Evolutionary conservation across 2,888 invertebrate genomes (phyloP), one percentile per base, ranked within the genome.

Genomic region (Conistra vaccinii): DNA sequence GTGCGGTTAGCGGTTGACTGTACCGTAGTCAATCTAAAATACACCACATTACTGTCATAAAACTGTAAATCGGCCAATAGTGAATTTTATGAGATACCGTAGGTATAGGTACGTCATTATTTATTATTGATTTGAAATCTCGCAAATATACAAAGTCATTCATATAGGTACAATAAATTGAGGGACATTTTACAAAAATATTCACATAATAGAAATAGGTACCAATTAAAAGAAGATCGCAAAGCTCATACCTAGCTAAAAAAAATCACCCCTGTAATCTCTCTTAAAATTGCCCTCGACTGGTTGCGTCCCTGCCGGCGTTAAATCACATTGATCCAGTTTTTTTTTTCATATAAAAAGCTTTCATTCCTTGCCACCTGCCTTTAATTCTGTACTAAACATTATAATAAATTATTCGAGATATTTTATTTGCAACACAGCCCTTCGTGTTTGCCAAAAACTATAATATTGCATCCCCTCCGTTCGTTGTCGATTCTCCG

Each of bases 271-370:
- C 57, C 20, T 35, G 6, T n/a, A 10, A 6, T 35, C 57, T 53
- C 48, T 23, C 55, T 66, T 48, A 60, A 73, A 63, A 55, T 48
- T 62, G 35, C 73, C 66, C 66, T 51, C 55, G 32, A 42, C 63
- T 32, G 35, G 4, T 14, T 68, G 14, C 58, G 3, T 14, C 53
- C 57, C 78, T 32, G 32, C 51, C 63, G 29, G 12, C 42, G 7
- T 62, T 42, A 55, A 51, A 80, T 80, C 78, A 39, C 80, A 67
- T 67, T 73, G 80, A 66, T 80, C 26, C 55, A 35, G 20, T 42
- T 62, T 79, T 78, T 61, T 70, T 76, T 48, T 45, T 12, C 3
- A 20, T 3, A 3, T 20, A 23, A 57, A 55, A 66, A 62, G 51
- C 1, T 7, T 1, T 17, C 73, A 80, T 57, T 26, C 32, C 66